These are phyloP conservation scores for Solenopsis invicta DNA, from an alignment of 1,140 invertebrate genomes.

Conservation along the genomic window DNA sequence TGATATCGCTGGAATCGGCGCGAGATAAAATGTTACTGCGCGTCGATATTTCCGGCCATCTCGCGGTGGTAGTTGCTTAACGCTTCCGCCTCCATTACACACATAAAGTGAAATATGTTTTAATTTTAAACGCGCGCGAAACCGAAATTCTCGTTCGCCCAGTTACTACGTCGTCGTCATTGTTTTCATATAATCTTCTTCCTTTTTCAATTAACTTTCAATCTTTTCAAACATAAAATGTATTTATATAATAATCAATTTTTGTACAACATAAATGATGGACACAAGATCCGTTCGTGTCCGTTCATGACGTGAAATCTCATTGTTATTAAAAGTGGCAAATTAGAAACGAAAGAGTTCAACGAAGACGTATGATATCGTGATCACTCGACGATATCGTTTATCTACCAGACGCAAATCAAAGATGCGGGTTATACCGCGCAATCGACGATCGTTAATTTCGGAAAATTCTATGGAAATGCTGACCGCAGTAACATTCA, in stretches of 20 bases:
- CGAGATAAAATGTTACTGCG: conserved; percentile 61
- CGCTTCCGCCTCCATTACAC: conserved; percentile 23
- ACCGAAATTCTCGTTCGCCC: background rate
- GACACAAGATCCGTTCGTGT: background rate
- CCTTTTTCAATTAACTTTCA: background rate
- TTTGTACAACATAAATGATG: background rate
- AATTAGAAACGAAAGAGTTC: conserved; percentile 31
- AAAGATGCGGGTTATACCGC: background rate
- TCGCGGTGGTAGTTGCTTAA: conserved; percentile 25
- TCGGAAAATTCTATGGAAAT: conserved; percentile 47
- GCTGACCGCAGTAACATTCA: background rate
- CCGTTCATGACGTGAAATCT: background rate
- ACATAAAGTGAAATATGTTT: conserved; percentile 56
- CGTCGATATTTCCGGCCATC: conserved; percentile 28
- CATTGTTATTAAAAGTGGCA: conserved; percentile 19
- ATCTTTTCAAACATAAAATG: background rate
- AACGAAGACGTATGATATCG: conserved; percentile 9
- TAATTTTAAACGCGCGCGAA: conserved; percentile 20
- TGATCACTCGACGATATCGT: conserved; percentile 16
- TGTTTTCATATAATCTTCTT: background rate
- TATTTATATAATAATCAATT: background rate
- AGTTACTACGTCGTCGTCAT: background rate
- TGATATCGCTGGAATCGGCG: conserved; percentile 46
- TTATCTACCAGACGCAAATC: background rate
- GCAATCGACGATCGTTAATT: conserved; percentile 25